phyloP scores from a whole-genome alignment of 2,888 invertebrate genomes.

The Callinectes sapidus region DNA sequence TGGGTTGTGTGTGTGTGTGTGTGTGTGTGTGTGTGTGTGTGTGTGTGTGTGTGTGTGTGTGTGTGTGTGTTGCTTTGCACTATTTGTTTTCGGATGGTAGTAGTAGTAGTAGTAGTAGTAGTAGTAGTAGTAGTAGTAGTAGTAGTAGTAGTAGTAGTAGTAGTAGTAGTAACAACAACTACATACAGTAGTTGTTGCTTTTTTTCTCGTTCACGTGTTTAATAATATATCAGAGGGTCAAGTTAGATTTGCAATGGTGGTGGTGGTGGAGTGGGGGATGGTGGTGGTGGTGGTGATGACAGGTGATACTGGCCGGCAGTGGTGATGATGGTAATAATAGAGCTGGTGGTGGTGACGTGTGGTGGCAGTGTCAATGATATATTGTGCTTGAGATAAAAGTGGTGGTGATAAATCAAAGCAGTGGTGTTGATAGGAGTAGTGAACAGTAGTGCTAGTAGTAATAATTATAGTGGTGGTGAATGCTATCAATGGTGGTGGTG shows the following conservation, averaged over 20 bases:
- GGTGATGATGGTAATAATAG: background rate
- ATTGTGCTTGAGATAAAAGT: background rate
- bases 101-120: conserved; percentile 1
- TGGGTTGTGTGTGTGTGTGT: no score
- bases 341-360: background rate
- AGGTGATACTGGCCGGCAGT: background rate
- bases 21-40: no score
- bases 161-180: background rate
- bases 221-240: no score
- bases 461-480: background rate
- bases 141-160: conserved; percentile 1
- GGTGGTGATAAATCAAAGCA: background rate
- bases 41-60: no score
- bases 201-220: no score
- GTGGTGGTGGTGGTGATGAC: conserved; percentile 1
- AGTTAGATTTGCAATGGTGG: background rate
- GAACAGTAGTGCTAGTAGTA: background rate
- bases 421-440: background rate
- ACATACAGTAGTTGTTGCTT: no score
- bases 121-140: conserved; percentile 1
- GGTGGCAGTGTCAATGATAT: background rate
- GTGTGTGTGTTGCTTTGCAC: no score
- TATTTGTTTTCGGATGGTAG: background rate
- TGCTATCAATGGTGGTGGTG: background rate
- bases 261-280: background rate